These are phyloP conservation scores for Hippopotamus amphibius DNA, from an alignment of 2,113 vertebrate species.

Conservation along the genomic window DNA sequence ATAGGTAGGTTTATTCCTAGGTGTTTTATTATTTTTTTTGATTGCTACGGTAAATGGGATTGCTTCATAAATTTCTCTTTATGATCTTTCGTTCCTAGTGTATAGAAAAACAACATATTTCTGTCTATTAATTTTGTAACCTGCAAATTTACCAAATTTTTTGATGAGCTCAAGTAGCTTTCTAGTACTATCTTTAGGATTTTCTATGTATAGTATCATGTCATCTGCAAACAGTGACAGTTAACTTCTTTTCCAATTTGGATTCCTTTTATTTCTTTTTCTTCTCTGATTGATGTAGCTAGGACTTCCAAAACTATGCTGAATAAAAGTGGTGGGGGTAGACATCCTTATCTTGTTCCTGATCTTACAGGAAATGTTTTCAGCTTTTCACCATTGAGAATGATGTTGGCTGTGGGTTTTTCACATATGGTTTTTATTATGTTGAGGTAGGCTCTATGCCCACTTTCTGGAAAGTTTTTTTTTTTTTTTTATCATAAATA, in stretches of 20 bases:
- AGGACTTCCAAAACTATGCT: background rate
- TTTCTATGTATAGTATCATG: background rate
- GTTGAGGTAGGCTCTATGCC: background rate
- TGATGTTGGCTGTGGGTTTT: background rate
- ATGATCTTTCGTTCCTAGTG: background rate
- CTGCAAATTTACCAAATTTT: background rate
- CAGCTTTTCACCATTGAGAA: background rate
- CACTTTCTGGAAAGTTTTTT: background rate
- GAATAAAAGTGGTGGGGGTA: background rate
- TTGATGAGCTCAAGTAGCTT: background rate
- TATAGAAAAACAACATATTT: background rate
- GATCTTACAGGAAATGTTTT: background rate
- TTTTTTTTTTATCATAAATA: background rate
- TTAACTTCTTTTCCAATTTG: background rate
- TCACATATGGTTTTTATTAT: background rate
- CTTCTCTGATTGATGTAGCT: background rate
- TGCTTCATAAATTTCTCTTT: background rate
- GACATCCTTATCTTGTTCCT: background rate
- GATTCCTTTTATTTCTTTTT: background rate
- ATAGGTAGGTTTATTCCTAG: background rate
- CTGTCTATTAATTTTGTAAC: background rate
- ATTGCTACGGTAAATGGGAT: background rate
- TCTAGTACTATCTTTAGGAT: background rate
- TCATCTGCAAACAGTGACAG: background rate
- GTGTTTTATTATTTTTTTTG: background rate